These are phyloP conservation scores for Phaenicophaeus curvirostris DNA, from an alignment of 2,797 vertebrate species.

Conservation along the genomic window DNA sequence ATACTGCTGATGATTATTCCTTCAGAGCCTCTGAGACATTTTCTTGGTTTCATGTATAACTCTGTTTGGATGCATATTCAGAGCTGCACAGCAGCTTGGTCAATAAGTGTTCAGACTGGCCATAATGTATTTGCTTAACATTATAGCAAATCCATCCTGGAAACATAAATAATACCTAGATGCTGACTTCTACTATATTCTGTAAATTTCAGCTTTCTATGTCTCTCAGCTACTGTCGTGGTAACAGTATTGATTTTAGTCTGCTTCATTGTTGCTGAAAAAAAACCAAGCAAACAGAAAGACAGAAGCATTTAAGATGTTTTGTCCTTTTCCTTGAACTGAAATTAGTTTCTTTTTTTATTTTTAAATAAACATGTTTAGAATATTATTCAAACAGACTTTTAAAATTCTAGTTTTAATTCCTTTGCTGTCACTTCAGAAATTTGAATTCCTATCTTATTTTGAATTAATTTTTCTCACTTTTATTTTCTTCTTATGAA, in stretches of 20 bases:
- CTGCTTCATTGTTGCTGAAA: not conserved
- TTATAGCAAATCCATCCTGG: not conserved
- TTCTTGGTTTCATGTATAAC: not conserved
- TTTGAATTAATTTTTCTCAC: not conserved
- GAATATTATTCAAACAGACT: not conserved
- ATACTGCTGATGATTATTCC: not conserved
- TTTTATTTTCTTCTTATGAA: no score
- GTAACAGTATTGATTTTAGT: not conserved
- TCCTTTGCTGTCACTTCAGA: not conserved
- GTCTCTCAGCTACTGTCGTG: not conserved
- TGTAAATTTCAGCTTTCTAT: not conserved
- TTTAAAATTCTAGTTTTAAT: not conserved
- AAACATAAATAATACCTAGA: not conserved
- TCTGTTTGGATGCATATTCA: not conserved
- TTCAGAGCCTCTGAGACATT: not conserved
- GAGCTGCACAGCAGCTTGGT: not conserved
- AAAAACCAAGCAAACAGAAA: not conserved
- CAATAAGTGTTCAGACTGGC: not conserved
- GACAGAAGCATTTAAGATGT: not conserved
- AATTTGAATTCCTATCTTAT: not conserved
- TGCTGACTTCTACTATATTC: not conserved
- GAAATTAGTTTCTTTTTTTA: not conserved
- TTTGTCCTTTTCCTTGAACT: not conserved
- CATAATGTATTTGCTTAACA: not conserved
- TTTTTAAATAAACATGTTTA: not conserved